Percentiles rank a stretch among this genome's conserved stretches.
Evolutionary conservation across 2,113 vertebrate species (phyloP).

Genomic region (Tamias sibiricus): DNA sequence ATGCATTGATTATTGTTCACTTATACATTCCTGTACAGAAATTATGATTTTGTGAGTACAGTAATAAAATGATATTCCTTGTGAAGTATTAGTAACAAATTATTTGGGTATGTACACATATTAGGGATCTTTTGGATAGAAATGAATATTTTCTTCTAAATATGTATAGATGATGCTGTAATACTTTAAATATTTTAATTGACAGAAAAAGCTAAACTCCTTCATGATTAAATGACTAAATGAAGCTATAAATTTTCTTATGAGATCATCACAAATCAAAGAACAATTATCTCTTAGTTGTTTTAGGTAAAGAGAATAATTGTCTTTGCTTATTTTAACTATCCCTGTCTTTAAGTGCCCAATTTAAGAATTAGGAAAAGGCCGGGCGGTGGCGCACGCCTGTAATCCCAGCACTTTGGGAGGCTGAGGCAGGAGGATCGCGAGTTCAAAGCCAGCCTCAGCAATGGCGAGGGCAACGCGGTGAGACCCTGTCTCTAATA

Average conservation of each 20-base stretch:
- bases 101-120: slow-evolving; percentile 72
- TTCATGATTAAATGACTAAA: slow-evolving; percentile 39
- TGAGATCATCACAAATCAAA: slow-evolving; percentile 55
- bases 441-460: too few relatives aligned
- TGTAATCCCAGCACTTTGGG: too few relatives aligned
- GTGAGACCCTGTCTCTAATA: too few relatives aligned
- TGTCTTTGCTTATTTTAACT: slow-evolving; percentile 23
- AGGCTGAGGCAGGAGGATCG: too few relatives aligned
- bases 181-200: slow-evolving; percentile 54
- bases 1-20: slow-evolving; percentile 89
- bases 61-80: slow-evolving; percentile 97
- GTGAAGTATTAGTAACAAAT: slow-evolving; percentile 83
- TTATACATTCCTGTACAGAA: slow-evolving; percentile 93
- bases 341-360: background rate
- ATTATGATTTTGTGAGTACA: slow-evolving; percentile 91
- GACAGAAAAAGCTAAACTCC: slow-evolving; percentile 37
- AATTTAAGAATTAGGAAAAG: slow-evolving; percentile 23
- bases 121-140: slow-evolving; percentile 52
- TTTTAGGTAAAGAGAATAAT: slow-evolving; percentile 37
- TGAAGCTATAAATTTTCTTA: slow-evolving; percentile 43
- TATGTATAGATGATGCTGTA: background rate
- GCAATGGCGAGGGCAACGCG: too few relatives aligned
- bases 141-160: slow-evolving; percentile 49
- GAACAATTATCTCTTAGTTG: slow-evolving; percentile 11
- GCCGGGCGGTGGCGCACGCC: too few relatives aligned